phyloP scores from a whole-genome alignment of 2,888 invertebrate genomes.

The Altica lythri region DNA sequence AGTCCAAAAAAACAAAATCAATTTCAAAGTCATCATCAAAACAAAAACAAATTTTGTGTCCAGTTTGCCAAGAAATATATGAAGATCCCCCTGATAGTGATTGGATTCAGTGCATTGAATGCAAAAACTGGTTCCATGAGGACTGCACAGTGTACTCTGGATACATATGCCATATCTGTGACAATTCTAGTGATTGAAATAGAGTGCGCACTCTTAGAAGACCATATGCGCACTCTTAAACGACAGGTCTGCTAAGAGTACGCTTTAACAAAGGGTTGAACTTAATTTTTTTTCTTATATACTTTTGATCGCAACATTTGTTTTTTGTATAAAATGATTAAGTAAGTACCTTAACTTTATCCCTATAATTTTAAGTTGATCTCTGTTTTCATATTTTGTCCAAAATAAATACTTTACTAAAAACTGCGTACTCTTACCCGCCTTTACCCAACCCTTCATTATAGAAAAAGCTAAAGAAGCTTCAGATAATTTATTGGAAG shows the following conservation, averaged over 20 bases:
- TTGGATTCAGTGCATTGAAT: constrained; percentile 15
- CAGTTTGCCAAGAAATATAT: constrained; percentile 14
- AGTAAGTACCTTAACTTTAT: background rate
- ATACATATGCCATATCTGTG: constrained; percentile 10
- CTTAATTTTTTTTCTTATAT: constrained; percentile 13
- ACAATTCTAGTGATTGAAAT: constrained; percentile 9
- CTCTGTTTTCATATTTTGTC: background rate
- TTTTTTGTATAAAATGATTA: constrained; percentile 10
- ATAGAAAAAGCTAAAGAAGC: too few species aligned
- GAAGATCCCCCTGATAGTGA: constrained; percentile 18
- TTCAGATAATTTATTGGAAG: too few species aligned
- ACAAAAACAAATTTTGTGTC: constrained; percentile 14
- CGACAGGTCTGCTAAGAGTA: constrained; percentile 9
- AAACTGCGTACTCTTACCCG: too few species aligned
- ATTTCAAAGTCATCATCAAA: constrained; percentile 12
- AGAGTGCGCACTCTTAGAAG: constrained; percentile 12
- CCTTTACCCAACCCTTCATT: too few species aligned
- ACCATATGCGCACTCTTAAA: constrained; percentile 16
- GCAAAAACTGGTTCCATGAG: constrained; percentile 19
- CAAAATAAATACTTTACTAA: background rate
- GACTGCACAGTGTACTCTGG: constrained; percentile 18
- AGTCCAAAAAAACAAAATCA: background rate
- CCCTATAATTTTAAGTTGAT: background rate
- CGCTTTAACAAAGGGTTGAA: constrained; percentile 10
- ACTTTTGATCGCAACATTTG: background rate